Percentiles rank a stretch among this genome's conserved stretches.
These are phyloP conservation scores for Sialis fuliginosa DNA, from an alignment of 2,888 invertebrate genomes.

Conservation along the genomic window DNA sequence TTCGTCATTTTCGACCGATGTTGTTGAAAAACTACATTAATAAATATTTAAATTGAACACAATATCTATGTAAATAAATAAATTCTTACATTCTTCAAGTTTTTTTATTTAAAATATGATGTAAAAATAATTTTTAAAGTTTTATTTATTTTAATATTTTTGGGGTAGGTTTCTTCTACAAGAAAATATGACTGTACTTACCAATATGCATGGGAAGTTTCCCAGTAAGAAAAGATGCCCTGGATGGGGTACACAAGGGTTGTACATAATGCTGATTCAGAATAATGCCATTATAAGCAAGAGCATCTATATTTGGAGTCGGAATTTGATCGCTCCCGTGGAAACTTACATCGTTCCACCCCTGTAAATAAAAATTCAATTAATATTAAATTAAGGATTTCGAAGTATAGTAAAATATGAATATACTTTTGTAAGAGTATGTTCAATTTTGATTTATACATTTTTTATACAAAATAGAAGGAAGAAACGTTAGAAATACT, in stretches of 20 bases:
- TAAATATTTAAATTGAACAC: no score
- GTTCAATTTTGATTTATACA: no score
- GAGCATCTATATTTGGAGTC: constrained; percentile 78
- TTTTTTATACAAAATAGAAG: no score
- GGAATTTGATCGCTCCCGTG: constrained; percentile 77
- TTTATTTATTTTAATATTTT: background rate
- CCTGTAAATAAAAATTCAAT: constrained; percentile 33
- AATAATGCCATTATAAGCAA: constrained; percentile 76
- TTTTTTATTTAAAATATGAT: no score
- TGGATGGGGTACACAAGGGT: constrained; percentile 74
- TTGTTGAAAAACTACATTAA: no score
- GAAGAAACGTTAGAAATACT: no score
- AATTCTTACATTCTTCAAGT: no score
- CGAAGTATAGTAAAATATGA: background rate
- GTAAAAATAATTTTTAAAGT: no score
- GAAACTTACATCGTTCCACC: constrained; percentile 84
- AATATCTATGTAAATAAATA: no score
- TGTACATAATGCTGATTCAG: constrained; percentile 76
- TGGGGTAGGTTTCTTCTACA: background rate
- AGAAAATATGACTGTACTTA: constrained; percentile 18
- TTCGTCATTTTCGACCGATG: no score
- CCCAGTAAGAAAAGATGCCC: constrained; percentile 69
- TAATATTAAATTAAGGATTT: constrained; percentile 3
- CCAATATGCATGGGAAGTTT: constrained; percentile 77
- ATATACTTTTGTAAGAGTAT: no score